A percentile compares a stretch with the other conserved stretches of the same genome.
phyloP scores from a whole-genome alignment of 1,140 invertebrate genomes.

The Drosophila mauritiana region DNA sequence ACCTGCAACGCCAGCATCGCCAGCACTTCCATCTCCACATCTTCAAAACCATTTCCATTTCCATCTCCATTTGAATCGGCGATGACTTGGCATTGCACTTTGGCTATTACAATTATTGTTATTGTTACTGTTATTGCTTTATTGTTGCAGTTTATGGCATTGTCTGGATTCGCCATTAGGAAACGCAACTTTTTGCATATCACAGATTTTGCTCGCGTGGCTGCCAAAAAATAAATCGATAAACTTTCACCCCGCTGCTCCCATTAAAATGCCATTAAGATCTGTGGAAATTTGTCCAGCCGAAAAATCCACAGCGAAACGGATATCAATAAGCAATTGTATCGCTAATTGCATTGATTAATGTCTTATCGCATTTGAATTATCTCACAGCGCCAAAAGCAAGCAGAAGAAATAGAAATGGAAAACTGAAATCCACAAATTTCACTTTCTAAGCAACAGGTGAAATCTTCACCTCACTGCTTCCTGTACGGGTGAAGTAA shows the following conservation, averaged over 20 bases:
- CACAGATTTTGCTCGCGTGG: slow-evolving; percentile 31
- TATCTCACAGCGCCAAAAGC: slow-evolving; percentile 13
- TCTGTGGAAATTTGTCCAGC: slow-evolving; percentile 29
- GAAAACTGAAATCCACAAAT: slow-evolving; percentile 13
- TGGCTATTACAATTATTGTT: slow-evolving; percentile 55
- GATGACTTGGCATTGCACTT: slow-evolving; percentile 47
- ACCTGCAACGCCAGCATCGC: background rate
- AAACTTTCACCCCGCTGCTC: slow-evolving; percentile 43
- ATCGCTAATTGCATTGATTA: slow-evolving; percentile 42
- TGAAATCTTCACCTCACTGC: slow-evolving; percentile 35
- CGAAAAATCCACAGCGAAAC: slow-evolving; percentile 11
- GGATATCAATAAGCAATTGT: slow-evolving; percentile 43
- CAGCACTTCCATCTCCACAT: background rate
- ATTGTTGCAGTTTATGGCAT: slow-evolving; percentile 55
- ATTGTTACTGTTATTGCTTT: slow-evolving; percentile 54
- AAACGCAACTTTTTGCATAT: slow-evolving; percentile 35
- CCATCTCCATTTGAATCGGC: slow-evolving; percentile 11
- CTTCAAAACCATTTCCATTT: background rate
- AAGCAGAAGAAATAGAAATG: slow-evolving; percentile 5
- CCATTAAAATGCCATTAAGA: slow-evolving; percentile 52
- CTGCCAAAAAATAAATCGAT: slow-evolving; percentile 53
- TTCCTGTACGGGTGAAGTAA: slow-evolving; percentile 28
- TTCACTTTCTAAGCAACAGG: slow-evolving; percentile 49
- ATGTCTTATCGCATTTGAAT: slow-evolving; percentile 28
- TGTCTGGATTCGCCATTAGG: slow-evolving; percentile 48